These are phyloP conservation scores for Protophormia terraenovae DNA, from an alignment of 2,888 invertebrate species.

Conservation along the genomic window DNA sequence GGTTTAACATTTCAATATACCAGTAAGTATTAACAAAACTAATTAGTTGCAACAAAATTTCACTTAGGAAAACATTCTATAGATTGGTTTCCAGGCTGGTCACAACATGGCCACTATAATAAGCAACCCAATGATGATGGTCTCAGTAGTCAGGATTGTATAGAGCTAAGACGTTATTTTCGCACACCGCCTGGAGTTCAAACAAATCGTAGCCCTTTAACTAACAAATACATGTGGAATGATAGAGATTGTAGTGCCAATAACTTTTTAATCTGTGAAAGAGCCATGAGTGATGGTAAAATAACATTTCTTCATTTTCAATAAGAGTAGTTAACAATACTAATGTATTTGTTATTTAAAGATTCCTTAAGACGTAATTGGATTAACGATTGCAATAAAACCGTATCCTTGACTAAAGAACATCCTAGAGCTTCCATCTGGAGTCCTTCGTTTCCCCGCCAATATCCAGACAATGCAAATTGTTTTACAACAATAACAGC, in stretches of 20 bases:
- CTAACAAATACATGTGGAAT: conserved; percentile 90
- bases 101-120: conserved; percentile 85
- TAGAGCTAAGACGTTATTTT: conserved; percentile 88
- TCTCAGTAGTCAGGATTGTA: conserved; percentile 90
- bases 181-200: conserved; percentile 82
- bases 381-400: conserved; percentile 86
- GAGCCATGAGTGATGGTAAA: conserved; percentile 86
- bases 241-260: conserved; percentile 88
- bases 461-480: conserved; percentile 89
- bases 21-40: conserved; percentile 84
- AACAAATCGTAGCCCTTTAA: conserved; percentile 80
- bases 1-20: conserved; percentile 88
- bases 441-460: conserved; percentile 90
- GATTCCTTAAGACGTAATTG: conserved; percentile 82
- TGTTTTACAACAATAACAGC: conserved; percentile 88
- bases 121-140: conserved; percentile 92
- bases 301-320: background rate
- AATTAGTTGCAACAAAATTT: background rate
- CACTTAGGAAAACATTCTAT: conserved; percentile 32
- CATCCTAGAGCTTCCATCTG: conserved; percentile 87
- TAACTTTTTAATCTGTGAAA: conserved; percentile 89
- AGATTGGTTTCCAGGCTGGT: conserved; percentile 94
- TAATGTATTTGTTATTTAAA: too few species aligned
- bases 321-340: too few species aligned
- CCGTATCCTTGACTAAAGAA: conserved; percentile 85